These are phyloP conservation scores for Scytalopus superciliaris DNA, from an alignment of 2,113 vertebrate genomes.

Conservation along the genomic window DNA sequence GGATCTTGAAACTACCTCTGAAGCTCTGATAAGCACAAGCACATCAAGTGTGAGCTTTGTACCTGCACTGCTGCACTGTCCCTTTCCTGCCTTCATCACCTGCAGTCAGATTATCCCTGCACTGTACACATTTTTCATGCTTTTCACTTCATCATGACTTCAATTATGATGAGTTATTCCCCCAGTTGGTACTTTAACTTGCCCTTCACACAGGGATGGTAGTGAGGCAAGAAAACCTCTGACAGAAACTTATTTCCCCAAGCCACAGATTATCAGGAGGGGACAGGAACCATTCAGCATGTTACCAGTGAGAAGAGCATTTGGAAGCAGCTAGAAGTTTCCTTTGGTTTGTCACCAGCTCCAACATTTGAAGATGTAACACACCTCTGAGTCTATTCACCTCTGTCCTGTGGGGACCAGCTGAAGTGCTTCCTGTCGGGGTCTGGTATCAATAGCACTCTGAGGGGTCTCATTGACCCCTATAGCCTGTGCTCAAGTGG, in stretches of 20 bases:
- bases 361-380: slow-evolving; percentile 44
- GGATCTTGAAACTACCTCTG: neutral
- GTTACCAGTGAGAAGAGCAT: neutral
- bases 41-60: neutral
- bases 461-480: slow-evolving; percentile 76
- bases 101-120: neutral
- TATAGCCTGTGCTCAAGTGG: slow-evolving; percentile 80
- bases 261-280: neutral
- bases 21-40: neutral
- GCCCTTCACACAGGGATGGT: neutral
- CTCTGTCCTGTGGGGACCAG: slow-evolving; percentile 47
- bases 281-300: neutral
- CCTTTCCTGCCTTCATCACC: neutral
- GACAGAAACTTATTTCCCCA: neutral
- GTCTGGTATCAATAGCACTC: slow-evolving; percentile 65
- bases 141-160: neutral
- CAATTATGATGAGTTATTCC: neutral
- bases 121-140: neutral
- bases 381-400: slow-evolving; percentile 46
- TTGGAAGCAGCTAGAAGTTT: neutral
- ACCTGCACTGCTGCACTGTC: fast-evolving
- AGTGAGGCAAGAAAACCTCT: neutral
- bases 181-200: neutral
- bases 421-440: slow-evolving; percentile 74
- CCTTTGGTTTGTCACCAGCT: slow-evolving; percentile 51